Evolutionary conservation across 2,113 vertebrate species (phyloP).

Genomic region (Misgurnus mizolepis): DNA sequence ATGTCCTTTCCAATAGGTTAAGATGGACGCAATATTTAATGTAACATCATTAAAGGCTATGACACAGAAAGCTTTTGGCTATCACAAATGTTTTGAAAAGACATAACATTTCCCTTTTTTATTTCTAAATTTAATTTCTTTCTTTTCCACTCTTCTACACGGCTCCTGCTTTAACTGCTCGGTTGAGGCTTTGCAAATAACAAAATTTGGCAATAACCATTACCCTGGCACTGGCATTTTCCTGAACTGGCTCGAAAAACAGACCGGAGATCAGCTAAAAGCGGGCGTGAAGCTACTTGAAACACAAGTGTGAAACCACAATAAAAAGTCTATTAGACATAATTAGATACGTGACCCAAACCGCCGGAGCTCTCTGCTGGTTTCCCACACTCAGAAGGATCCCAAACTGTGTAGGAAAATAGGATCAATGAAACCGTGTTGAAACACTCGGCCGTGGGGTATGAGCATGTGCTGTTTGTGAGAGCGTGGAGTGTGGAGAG

Average conservation of each 20-base stretch:
- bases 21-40: too few species aligned
- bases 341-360: slow-evolving; percentile 32
- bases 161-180: too few species aligned
- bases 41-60: too few species aligned
- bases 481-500: slow-evolving; percentile 22
- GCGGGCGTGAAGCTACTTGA: background rate
- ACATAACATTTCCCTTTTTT: too few species aligned
- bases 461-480: background rate
- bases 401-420: slow-evolving; percentile 33
- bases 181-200: background rate
- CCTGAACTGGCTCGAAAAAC: background rate
- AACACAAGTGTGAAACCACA: slow-evolving; percentile 12
- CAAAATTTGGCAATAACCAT: background rate
- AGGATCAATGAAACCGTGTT: slow-evolving; percentile 29
- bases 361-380: slow-evolving; percentile 15
- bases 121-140: too few species aligned
- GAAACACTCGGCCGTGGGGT: background rate
- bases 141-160: too few species aligned
- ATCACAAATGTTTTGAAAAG: too few species aligned
- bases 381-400: slow-evolving; percentile 7
- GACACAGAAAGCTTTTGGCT: too few species aligned
- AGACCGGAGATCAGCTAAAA: background rate
- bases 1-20: too few species aligned
- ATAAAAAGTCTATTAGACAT: slow-evolving; percentile 25
- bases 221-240: background rate